These are phyloP conservation scores for Apostichopus californicus DNA, from an alignment of 35 echinoderm and acorn worm genomes.

Conservation along the genomic window DNA sequence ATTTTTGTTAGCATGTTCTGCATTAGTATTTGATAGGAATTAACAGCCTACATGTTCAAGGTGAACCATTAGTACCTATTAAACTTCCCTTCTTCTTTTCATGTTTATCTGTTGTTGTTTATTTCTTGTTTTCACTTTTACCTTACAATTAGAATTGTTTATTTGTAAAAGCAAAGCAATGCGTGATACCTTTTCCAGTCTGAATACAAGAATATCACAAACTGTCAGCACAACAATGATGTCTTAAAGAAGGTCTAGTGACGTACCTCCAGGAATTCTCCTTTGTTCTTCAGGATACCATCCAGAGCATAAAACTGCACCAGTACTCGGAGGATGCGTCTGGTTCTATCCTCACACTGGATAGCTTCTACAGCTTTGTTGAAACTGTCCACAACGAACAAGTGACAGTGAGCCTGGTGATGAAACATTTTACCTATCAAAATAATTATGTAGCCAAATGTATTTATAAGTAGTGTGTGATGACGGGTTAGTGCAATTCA, in stretches of 20 bases:
- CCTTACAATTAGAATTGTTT: neutral
- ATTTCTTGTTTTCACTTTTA: neutral
- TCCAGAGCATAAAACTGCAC: slow-evolving; percentile 81
- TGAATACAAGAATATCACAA: neutral
- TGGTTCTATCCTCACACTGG: slow-evolving; percentile 43
- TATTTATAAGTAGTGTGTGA: too few species aligned
- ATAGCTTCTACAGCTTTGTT: slow-evolving; percentile 45
- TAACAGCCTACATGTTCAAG: too few species aligned
- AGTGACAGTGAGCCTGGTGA: slow-evolving; percentile 89
- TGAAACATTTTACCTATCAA: too few species aligned
- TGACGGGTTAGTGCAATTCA: too few species aligned
- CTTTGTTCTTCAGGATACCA: slow-evolving; percentile 79
- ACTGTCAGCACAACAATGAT: neutral
- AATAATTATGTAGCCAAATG: too few species aligned
- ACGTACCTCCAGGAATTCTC: slow-evolving; percentile 90
- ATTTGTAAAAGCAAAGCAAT: neutral
- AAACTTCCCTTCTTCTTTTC: too few species aligned
- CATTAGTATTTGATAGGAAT: too few species aligned
- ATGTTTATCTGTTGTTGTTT: neutral
- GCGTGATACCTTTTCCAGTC: neutral
- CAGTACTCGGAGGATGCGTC: slow-evolving; percentile 59
- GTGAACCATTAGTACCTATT: too few species aligned
- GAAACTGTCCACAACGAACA: slow-evolving; percentile 80
- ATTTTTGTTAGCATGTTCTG: too few species aligned
- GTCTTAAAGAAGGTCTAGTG: neutral